Conservation (phyloP, 2,113 vertebrate species). For the Halcyon malimbica region DNA sequence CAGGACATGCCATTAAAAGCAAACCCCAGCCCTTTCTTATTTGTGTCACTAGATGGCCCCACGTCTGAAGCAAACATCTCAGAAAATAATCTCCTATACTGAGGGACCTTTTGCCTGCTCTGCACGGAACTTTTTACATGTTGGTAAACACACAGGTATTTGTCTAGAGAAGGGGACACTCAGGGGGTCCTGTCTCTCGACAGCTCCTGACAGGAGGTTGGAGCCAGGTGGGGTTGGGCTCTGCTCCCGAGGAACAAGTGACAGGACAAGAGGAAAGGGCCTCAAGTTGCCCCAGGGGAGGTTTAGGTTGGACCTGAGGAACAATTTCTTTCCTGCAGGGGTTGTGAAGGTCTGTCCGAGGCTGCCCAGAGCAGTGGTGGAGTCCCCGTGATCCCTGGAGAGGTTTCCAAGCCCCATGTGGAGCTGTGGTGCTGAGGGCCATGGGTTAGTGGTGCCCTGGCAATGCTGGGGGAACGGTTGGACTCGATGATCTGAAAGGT, state of each 20-base stretch:
- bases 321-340: too few species aligned
- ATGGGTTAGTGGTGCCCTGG: background rate
- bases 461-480: background rate
- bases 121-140: background rate
- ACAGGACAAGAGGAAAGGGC: too few species aligned
- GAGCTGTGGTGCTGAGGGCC: background rate
- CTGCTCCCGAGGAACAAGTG: too few species aligned
- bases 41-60: slow-evolving; percentile 71
- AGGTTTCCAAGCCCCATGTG: background rate
- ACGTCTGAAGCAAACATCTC: background rate
- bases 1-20: background rate
- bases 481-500: background rate
- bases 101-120: background rate
- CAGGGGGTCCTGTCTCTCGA: background rate
- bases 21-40: background rate
- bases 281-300: too few species aligned
- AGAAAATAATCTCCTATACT: rapidly evolving
- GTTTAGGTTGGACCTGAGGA: too few species aligned
- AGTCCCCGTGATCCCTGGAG: background rate
- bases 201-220: background rate
- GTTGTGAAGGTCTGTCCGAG: too few species aligned
- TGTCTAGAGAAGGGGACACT: background rate
- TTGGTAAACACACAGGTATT: background rate
- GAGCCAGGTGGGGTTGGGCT: too few species aligned
- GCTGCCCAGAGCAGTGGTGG: background rate